Evolutionary conservation across 1,140 invertebrate genomes (phyloP).

Genomic region (Venturia canescens): DNA sequence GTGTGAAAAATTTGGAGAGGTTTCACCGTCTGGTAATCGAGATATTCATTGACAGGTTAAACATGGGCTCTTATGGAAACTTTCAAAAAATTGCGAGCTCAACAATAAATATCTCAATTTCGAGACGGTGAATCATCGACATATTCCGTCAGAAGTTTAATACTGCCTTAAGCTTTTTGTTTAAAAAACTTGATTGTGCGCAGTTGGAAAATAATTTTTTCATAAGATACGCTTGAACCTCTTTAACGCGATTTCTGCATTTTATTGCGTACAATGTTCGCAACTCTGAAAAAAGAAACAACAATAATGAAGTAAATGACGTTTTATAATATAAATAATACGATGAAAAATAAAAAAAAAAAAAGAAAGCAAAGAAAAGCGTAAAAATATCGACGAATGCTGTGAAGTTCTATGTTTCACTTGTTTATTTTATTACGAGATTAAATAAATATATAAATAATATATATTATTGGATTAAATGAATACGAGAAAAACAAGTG

Average conservation of each 20-base stretch:
- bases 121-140: too few relatives aligned
- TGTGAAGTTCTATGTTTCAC: slow-evolving; percentile 36
- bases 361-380: not conserved
- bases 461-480: slow-evolving; percentile 2
- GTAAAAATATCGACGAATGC: slow-evolving; percentile 33
- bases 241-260: not conserved
- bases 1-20: too few relatives aligned
- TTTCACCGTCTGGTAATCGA: too few relatives aligned
- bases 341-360: not conserved
- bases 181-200: too few relatives aligned
- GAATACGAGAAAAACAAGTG: not conserved
- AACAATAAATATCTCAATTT: too few relatives aligned
- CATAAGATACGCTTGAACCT: too few relatives aligned
- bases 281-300: not conserved
- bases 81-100: too few relatives aligned
- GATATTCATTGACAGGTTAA: too few relatives aligned
- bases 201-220: too few relatives aligned
- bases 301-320: not conserved
- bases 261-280: not conserved
- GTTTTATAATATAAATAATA: slow-evolving; percentile 2
- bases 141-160: too few relatives aligned
- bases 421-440: slow-evolving; percentile 39
- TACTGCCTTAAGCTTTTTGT: too few relatives aligned
- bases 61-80: too few relatives aligned
- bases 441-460: slow-evolving; percentile 26